Percentiles rank a stretch among this genome's conserved stretches.
Conservation (phyloP, 2,888 invertebrate genomes). For the Resseliella maxima region DNA sequence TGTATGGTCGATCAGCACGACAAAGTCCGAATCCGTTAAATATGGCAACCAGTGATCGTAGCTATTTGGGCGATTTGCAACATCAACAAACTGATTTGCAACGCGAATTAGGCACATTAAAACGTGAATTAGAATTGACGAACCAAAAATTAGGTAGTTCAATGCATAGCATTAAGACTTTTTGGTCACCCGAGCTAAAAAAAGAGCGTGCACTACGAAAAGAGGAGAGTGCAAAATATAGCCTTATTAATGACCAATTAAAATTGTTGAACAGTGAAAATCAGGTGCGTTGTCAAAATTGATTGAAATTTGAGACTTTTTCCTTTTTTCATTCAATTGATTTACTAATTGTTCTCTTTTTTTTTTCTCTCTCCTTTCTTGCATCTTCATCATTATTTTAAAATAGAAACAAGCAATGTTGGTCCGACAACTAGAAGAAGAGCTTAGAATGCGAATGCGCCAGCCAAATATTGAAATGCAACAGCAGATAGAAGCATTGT, state of each 20-base stretch:
- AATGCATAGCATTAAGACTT: constrained; percentile 99
- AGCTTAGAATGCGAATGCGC: constrained; percentile 86
- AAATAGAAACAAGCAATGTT: constrained; percentile 93
- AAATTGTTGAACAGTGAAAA: constrained; percentile 96
- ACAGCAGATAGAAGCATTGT: constrained; percentile 91
- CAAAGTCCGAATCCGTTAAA: constrained; percentile 76
- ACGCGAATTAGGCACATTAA: constrained; percentile 88
- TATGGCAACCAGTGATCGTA: constrained; percentile 72
- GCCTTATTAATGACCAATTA: constrained; percentile 95
- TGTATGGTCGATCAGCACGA: constrained; percentile 76
- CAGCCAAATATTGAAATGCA: constrained; percentile 92
- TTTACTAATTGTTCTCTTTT: constrained; percentile 15
- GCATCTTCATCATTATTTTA: neutral
- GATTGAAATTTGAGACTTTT: neutral
- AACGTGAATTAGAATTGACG: constrained; percentile 93
- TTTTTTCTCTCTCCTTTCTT: neutral
- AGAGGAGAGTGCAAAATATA: constrained; percentile 97
- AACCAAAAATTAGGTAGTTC: constrained; percentile 98
- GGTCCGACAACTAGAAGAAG: constrained; percentile 92
- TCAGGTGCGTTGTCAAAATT: constrained; percentile 76
- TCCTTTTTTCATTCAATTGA: neutral
- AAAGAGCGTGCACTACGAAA: constrained; percentile 96
- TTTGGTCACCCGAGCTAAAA: constrained; percentile 99
- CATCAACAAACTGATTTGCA: constrained; percentile 95
- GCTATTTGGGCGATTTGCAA: constrained; percentile 85